Conservation (phyloP, 1,140 invertebrate genomes). For the Lordiphosa collinella region DNA sequence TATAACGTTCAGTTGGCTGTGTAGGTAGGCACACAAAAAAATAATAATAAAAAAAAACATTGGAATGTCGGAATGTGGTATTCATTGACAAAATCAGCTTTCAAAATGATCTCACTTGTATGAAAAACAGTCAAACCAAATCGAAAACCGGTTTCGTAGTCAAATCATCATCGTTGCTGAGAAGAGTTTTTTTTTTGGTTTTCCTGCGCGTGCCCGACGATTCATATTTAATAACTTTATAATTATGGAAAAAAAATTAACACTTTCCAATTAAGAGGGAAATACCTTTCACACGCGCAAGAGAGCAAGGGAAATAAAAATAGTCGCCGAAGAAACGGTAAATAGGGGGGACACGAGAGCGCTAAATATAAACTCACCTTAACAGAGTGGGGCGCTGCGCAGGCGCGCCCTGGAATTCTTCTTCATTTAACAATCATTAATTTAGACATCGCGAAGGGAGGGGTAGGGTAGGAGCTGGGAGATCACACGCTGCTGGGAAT, state of each 20-base stretch:
- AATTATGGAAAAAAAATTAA: conserved; percentile 66
- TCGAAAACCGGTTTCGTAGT: conserved; percentile 80
- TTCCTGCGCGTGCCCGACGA: conserved; percentile 47
- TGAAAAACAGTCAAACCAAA: conserved; percentile 80
- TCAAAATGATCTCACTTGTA: conserved; percentile 80
- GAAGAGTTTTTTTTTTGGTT: conserved; percentile 20
- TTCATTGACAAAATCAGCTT: conserved; percentile 80
- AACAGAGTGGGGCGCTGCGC: conserved; percentile 47
- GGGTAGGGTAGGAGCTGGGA: conserved; percentile 37
- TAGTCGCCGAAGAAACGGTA: too few relatives aligned
- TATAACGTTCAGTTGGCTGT: conserved; percentile 10
- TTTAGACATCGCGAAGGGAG: conserved; percentile 58
- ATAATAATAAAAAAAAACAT: conserved; percentile 25
- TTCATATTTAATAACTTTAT: conserved; percentile 65
- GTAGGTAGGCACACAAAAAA: conserved; percentile 30
- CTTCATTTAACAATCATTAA: conserved; percentile 78
- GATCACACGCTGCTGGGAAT: conserved; percentile 66
- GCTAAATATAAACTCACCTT: conserved; percentile 44
- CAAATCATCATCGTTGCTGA: conserved; percentile 47
- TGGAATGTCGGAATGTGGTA: conserved; percentile 75
- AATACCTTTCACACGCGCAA: conserved; percentile 53
- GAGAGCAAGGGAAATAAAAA: too few relatives aligned
- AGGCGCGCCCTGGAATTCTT: conserved; percentile 54
- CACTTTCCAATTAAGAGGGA: conserved; percentile 43
- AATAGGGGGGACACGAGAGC: not conserved